A percentile compares a stretch with the other conserved stretches of the same genome.
These are phyloP conservation scores for Chiloscyllium punctatum DNA, from an alignment of 2,797 vertebrate genomes.

Conservation along the genomic window DNA sequence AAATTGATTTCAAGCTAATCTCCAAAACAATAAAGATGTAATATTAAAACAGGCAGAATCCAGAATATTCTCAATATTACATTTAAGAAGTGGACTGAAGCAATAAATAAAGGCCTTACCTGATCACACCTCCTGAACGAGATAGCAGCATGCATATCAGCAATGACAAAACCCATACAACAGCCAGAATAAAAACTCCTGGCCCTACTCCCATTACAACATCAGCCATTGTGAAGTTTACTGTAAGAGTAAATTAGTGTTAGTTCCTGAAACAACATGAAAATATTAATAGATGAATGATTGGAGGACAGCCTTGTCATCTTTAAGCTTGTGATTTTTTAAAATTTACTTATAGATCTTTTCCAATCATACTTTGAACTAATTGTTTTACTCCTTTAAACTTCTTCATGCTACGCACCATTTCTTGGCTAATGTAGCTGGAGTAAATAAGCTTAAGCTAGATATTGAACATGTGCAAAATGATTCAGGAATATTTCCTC, in stretches of 20 bases:
- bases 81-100: not conserved
- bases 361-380: not conserved
- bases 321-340: not conserved
- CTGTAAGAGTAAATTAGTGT: not conserved
- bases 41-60: not conserved
- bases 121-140: conserved; percentile 57
- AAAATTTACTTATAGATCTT: not conserved
- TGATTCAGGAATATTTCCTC: not conserved
- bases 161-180: conserved; percentile 70
- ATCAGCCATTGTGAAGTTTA: conserved; percentile 55
- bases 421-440: not conserved
- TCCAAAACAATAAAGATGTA: not conserved
- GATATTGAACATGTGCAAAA: not conserved
- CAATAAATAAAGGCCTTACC: conserved; percentile 58
- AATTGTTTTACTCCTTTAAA: not conserved
- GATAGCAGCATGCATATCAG: conserved; percentile 55
- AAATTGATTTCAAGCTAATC: not conserved
- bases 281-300: not conserved
- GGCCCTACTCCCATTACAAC: conserved; percentile 65
- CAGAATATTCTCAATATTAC: not conserved
- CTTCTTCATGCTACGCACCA: not conserved
- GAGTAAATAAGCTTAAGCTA: not conserved
- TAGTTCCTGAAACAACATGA: not conserved
- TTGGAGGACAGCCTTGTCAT: not conserved
- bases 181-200: conserved; percentile 66